Conservation (phyloP, 2,113 vertebrate genomes). For the Felis catus region DNA sequence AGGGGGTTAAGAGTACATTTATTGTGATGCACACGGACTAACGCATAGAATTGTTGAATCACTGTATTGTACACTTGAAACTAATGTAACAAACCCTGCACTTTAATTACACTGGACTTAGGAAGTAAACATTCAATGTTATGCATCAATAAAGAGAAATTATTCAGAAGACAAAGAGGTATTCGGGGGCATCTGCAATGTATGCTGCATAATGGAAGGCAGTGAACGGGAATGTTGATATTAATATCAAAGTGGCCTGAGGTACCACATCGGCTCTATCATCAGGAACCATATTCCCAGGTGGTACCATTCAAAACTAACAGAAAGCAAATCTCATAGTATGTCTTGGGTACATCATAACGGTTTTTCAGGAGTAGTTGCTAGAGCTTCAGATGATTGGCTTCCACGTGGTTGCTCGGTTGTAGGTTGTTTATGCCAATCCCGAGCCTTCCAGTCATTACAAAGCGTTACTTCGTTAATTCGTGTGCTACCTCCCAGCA, state of each 20-base stretch:
- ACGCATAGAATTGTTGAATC: background rate
- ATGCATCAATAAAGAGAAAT: background rate
- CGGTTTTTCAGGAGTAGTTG: background rate
- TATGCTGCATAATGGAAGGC: background rate
- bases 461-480: background rate
- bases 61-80: background rate
- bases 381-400: background rate
- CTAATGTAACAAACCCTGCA: background rate
- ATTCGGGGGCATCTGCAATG: background rate
- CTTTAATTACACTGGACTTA: background rate
- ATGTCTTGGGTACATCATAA: background rate
- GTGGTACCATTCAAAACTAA: background rate
- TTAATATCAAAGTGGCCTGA: background rate
- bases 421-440: background rate
- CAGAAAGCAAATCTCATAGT: background rate
- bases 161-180: background rate
- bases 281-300: background rate
- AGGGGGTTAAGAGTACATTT: background rate
- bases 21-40: background rate
- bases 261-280: background rate
- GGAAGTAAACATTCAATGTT: background rate
- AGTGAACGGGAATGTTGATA: background rate
- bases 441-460: background rate
- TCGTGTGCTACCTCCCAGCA: background rate
- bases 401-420: background rate